Evolutionary conservation across 2,113 vertebrate genomes (phyloP).

Genomic region (Poeciliopsis retropinna): DNA sequence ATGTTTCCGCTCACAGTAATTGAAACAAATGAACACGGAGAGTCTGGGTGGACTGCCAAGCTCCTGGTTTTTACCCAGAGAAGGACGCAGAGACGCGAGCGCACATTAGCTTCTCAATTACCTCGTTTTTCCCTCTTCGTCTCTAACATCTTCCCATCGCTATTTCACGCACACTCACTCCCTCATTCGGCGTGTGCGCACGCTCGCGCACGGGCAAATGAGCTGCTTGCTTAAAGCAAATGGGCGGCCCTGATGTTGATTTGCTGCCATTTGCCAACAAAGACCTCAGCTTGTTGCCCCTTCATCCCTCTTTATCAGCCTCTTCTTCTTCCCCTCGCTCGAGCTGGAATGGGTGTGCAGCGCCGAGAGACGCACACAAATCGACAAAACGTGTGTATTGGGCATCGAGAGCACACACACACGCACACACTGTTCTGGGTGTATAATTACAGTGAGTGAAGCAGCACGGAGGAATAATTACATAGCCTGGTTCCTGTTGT

Average conservation of each 20-base stretch:
- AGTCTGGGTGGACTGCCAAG: slow-evolving; percentile 52
- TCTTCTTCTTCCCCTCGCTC: slow-evolving; percentile 10
- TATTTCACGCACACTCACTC: slow-evolving; percentile 37
- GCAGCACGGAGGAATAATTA: slow-evolving; percentile 79
- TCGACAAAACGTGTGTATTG: slow-evolving; percentile 7
- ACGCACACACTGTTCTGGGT: slow-evolving; percentile 51
- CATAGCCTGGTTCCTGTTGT: slow-evolving; percentile 68
- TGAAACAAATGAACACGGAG: slow-evolving; percentile 9
- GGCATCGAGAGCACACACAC: neutral
- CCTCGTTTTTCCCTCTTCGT: slow-evolving; percentile 12
- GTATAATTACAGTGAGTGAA: slow-evolving; percentile 77
- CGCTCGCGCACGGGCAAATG: slow-evolving; percentile 44
- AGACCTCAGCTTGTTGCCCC: slow-evolving; percentile 70
- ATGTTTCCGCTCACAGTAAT: slow-evolving; percentile 10
- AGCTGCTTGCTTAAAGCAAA: slow-evolving; percentile 67
- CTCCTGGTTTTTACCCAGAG: slow-evolving; percentile 33
- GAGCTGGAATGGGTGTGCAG: slow-evolving; percentile 42
- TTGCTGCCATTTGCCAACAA: slow-evolving; percentile 75
- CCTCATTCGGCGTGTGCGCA: slow-evolving; percentile 24
- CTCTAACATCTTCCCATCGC: slow-evolving; percentile 43
- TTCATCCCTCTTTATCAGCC: slow-evolving; percentile 37
- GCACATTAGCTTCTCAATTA: slow-evolving; percentile 15
- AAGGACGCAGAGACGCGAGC: neutral
- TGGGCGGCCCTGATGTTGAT: slow-evolving; percentile 65
- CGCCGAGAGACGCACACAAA: slow-evolving; percentile 37